Evolutionary conservation across 1,140 invertebrate genomes (phyloP).

Genomic region (Drosophila sp.): DNA sequence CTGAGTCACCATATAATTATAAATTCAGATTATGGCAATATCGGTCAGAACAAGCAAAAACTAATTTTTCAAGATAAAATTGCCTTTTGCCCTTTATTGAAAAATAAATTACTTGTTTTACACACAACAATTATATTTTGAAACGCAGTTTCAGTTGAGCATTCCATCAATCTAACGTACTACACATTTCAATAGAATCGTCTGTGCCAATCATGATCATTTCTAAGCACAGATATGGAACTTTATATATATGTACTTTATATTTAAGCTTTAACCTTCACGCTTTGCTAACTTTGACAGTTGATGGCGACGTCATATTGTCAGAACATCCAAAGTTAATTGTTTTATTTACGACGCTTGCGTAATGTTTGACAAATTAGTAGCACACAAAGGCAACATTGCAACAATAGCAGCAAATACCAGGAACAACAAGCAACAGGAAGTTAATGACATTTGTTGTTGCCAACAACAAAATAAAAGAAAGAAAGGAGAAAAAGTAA

Average conservation of each 20-base stretch:
- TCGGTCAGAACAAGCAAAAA: too few species aligned
- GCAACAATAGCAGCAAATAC: slow-evolving; percentile 33
- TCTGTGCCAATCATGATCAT: not conserved
- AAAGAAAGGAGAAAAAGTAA: slow-evolving; percentile 42
- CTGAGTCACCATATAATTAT: too few species aligned
- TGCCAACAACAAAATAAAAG: slow-evolving; percentile 41
- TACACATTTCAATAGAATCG: not conserved
- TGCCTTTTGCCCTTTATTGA: not conserved
- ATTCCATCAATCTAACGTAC: not conserved
- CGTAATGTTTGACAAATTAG: slow-evolving; percentile 80
- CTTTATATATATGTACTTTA: not conserved
- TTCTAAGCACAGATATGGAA: not conserved
- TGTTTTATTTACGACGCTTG: slow-evolving; percentile 78
- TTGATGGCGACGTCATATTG: slow-evolving; percentile 50
- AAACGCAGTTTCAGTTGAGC: not conserved
- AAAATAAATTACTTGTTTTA: not conserved
- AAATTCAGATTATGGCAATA: too few species aligned
- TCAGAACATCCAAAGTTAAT: slow-evolving; percentile 74
- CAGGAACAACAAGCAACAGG: slow-evolving; percentile 55
- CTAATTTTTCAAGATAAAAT: not conserved
- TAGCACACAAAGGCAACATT: slow-evolving; percentile 37
- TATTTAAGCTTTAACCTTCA: slow-evolving; percentile 43
- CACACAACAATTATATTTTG: not conserved
- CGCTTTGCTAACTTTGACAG: slow-evolving; percentile 37
- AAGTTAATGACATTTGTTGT: slow-evolving; percentile 66